Evolutionary conservation across 1,140 invertebrate genomes (phyloP).

Genomic region (Potamilus streckersoni): DNA sequence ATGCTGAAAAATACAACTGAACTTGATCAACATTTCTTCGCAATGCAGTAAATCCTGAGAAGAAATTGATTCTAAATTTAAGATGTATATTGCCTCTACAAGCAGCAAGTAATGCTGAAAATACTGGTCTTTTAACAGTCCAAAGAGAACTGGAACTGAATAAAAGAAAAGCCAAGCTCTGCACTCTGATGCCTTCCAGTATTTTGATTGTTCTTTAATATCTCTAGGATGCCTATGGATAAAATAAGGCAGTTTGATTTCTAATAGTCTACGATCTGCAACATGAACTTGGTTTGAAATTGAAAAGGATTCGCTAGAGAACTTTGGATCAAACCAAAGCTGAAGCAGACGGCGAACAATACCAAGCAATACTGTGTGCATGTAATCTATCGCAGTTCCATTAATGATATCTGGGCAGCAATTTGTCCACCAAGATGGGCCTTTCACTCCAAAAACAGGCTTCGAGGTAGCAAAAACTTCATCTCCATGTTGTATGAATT

Average conservation of each 20-base stretch:
- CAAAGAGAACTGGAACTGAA: constrained; percentile 24
- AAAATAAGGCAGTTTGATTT: constrained; percentile 26
- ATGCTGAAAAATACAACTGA: constrained; percentile 1
- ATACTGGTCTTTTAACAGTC: constrained; percentile 10
- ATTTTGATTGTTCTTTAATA: constrained; percentile 18
- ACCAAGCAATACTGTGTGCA: constrained; percentile 28
- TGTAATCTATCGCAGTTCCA: constrained; percentile 28
- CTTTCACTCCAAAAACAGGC: constrained; percentile 12
- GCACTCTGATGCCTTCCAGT: constrained; percentile 9
- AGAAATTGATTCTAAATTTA: constrained; percentile 3
- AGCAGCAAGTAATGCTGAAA: constrained; percentile 16
- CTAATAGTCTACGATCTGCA: constrained; percentile 10
- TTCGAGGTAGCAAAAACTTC: constrained; percentile 1
- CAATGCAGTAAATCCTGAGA: constrained; percentile 6
- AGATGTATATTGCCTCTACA: constrained; percentile 20
- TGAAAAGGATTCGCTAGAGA: constrained; percentile 1
- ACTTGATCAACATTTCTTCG: constrained; percentile 22
- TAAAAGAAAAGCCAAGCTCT: constrained; percentile 28
- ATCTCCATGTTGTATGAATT: constrained; percentile 20
- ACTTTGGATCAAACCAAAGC: constrained; percentile 26
- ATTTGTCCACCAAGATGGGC: constrained; percentile 19
- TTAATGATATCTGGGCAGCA: constrained; percentile 18
- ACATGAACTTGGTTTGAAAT: constrained; percentile 10
- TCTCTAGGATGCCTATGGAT: constrained; percentile 18
- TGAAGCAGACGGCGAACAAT: constrained; percentile 13